Evolutionary conservation across 1,140 invertebrate genomes (phyloP).

Genomic region (Thaumatotibia leucotreta): DNA sequence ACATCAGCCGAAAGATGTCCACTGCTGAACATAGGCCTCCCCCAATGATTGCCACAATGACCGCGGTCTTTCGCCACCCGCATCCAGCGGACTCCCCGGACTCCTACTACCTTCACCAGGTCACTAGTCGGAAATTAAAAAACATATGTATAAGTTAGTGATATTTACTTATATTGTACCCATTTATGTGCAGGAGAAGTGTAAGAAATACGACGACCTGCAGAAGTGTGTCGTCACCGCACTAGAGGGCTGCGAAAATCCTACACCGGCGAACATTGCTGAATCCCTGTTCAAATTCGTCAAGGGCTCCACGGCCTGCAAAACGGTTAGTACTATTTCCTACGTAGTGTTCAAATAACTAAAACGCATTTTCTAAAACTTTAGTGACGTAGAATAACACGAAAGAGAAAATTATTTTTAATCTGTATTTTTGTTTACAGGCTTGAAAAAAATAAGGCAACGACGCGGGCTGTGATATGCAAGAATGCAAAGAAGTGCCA

Average conservation of each 20-base stretch:
- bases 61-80: too few species aligned
- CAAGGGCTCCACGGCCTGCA: constrained; percentile 82
- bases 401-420: neutral
- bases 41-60: too few species aligned
- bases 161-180: too few species aligned
- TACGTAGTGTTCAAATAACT: too few species aligned
- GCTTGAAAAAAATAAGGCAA: neutral
- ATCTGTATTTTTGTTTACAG: neutral
- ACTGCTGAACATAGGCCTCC: too few species aligned
- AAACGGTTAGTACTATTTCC: constrained; percentile 10
- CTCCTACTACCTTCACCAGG: too few species aligned
- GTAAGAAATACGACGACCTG: constrained; percentile 79
- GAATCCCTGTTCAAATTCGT: constrained; percentile 86
- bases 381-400: too few species aligned
- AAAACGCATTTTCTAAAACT: too few species aligned
- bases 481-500: neutral
- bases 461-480: neutral
- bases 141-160: too few species aligned
- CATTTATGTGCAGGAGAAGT: constrained; percentile 52
- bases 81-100: too few species aligned
- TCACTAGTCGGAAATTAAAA: too few species aligned
- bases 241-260: constrained; percentile 83
- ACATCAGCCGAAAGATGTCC: too few species aligned
- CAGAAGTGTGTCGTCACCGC: constrained; percentile 80
- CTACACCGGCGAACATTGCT: constrained; percentile 87